phyloP scores from a whole-genome alignment of 2,888 invertebrate genomes.

The Itoplectis maculator region DNA sequence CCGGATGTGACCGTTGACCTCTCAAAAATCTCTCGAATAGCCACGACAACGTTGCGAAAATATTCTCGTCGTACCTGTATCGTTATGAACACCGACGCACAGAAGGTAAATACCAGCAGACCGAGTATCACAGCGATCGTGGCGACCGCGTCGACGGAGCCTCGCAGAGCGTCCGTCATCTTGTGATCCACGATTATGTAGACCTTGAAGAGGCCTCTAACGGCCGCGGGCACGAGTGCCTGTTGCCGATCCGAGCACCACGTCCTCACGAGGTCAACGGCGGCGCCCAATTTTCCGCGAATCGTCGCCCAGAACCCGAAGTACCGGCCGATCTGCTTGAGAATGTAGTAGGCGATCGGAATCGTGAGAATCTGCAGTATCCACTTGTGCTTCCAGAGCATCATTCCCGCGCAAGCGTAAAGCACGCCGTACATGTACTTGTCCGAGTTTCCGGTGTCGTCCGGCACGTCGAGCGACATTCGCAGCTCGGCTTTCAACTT shows the following conservation, averaged over 20 bases:
- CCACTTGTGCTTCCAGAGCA: slow-evolving; percentile 95
- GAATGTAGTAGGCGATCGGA: slow-evolving; percentile 90
- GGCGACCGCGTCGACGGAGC: slow-evolving; percentile 94
- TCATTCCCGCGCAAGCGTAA: slow-evolving; percentile 93
- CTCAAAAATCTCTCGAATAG: background rate
- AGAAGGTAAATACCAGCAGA: slow-evolving; percentile 92
- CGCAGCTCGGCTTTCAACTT: slow-evolving; percentile 79
- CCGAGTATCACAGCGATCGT: slow-evolving; percentile 94
- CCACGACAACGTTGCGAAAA: too few relatives aligned
- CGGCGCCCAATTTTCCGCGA: slow-evolving; percentile 80
- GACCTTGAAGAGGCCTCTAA: slow-evolving; percentile 91
- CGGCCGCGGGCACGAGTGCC: slow-evolving; percentile 91
- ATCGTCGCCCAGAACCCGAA: slow-evolving; percentile 84
- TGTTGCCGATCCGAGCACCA: slow-evolving; percentile 89
- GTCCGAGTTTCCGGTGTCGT: slow-evolving; percentile 79
- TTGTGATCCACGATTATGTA: slow-evolving; percentile 88
- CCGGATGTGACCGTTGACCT: background rate
- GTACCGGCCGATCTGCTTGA: slow-evolving; percentile 85
- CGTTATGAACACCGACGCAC: slow-evolving; percentile 92
- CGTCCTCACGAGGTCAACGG: slow-evolving; percentile 83
- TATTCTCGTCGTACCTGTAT: slow-evolving; percentile 89
- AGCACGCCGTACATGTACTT: slow-evolving; percentile 91
- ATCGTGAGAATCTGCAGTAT: slow-evolving; percentile 91
- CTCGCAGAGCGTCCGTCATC: slow-evolving; percentile 88
- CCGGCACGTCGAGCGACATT: slow-evolving; percentile 78